Percentiles rank a stretch among this genome's conserved stretches.
Evolutionary conservation across 2,113 vertebrate genomes (phyloP).

Genomic region (Crotalus horridus): DNA sequence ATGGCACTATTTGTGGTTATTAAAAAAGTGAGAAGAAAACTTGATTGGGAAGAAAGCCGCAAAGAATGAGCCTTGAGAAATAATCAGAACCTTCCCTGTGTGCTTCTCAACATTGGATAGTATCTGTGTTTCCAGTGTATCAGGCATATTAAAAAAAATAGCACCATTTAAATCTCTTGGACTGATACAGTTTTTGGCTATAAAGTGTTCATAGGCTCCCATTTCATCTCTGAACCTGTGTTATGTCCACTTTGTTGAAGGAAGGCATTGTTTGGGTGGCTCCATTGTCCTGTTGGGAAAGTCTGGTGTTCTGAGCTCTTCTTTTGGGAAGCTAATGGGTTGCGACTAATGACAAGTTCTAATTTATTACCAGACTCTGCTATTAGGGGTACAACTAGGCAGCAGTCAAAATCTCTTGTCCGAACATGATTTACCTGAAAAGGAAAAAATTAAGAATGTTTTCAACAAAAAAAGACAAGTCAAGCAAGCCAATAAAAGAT

Average conservation of each 20-base stretch:
- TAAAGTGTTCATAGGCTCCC: conserved; percentile 86
- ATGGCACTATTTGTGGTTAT: conserved; percentile 40
- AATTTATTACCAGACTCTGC: conserved; percentile 94
- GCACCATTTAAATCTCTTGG: conserved; percentile 80
- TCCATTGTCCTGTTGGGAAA: conserved; percentile 67
- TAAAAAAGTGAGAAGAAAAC: conserved; percentile 29
- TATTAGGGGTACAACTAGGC: conserved; percentile 94
- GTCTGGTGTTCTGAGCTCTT: conserved; percentile 54
- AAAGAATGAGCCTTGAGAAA: conserved; percentile 64
- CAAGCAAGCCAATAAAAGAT: background rate
- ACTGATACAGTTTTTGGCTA: conserved; percentile 71
- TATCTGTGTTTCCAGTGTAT: conserved; percentile 60
- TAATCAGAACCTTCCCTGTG: conserved; percentile 60
- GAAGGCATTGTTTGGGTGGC: conserved; percentile 73
- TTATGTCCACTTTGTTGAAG: conserved; percentile 67
- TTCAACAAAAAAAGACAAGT: background rate
- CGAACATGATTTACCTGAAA: conserved; percentile 91
- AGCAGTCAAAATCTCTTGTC: conserved; percentile 98
- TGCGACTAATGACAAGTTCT: conserved; percentile 95
- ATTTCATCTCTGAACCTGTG: conserved; percentile 62
- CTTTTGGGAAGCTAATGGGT: conserved; percentile 78
- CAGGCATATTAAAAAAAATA: conserved; percentile 73
- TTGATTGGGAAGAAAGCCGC: conserved; percentile 41
- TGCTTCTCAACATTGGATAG: conserved; percentile 73
- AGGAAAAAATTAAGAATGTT: conserved; percentile 9